Evolutionary conservation across 2,113 vertebrate genomes (phyloP).

Genomic region (Acanthisitta chloris): DNA sequence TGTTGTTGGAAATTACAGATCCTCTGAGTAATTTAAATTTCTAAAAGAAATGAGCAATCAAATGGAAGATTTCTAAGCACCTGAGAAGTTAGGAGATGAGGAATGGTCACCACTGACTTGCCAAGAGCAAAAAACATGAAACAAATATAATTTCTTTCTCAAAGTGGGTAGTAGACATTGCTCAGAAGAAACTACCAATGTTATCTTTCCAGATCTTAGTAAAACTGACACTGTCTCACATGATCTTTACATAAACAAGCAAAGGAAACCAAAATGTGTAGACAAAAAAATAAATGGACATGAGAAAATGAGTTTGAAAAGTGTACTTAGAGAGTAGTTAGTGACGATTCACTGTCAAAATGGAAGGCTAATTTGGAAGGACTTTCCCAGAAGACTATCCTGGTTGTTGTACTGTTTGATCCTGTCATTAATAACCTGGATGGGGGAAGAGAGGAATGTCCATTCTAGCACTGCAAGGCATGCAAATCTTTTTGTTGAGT

Average conservation of each 20-base stretch:
- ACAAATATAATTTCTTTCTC: neutral
- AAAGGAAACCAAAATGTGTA: neutral
- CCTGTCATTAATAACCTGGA: neutral
- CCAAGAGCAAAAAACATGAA: neutral
- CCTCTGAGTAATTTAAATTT: neutral
- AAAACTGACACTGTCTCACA: neutral
- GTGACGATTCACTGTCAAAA: neutral
- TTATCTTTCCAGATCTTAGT: neutral
- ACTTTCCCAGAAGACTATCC: neutral
- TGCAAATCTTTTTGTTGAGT: neutral
- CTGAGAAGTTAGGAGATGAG: neutral
- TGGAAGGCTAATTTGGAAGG: neutral
- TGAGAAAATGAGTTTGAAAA: neutral
- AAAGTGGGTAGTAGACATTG: neutral
- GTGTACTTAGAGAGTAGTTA: neutral
- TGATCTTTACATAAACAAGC: neutral
- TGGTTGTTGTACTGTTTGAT: neutral
- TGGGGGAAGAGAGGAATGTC: neutral
- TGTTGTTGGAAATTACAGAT: neutral
- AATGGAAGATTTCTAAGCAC: neutral
- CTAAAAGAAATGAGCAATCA: neutral
- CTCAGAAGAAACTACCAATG: neutral
- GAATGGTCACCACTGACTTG: neutral
- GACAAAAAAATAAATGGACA: neutral
- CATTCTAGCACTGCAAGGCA: neutral